Evolutionary conservation across 2,113 vertebrate species (phyloP).

Genomic region (Megaceryle torquata): DNA sequence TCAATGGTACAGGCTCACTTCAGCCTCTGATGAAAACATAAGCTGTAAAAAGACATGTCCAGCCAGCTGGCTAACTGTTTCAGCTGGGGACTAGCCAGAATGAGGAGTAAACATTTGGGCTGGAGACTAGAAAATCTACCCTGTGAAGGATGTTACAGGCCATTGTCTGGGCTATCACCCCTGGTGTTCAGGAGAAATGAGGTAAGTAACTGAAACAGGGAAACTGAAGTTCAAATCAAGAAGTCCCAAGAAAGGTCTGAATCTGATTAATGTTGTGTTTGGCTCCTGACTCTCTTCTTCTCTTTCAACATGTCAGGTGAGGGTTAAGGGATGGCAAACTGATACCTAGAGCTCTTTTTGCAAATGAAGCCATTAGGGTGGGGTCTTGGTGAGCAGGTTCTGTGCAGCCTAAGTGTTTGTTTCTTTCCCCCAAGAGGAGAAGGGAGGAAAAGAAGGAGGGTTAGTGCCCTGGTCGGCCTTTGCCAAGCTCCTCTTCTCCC

Average conservation of each 20-base stretch:
- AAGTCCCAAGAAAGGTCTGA: slow-evolving; percentile 3
- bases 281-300: background rate
- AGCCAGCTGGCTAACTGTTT: background rate
- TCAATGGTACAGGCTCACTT: background rate
- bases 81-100: background rate
- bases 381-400: background rate
- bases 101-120: background rate
- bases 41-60: background rate
- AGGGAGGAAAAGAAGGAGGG: background rate
- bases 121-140: background rate
- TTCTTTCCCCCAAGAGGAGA: background rate
- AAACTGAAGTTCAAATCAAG: background rate
- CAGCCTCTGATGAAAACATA: background rate
- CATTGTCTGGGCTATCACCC: background rate
- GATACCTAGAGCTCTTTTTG: background rate
- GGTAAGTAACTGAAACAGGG: background rate
- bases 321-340: background rate
- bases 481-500: background rate
- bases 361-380: background rate
- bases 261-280: slow-evolving; percentile 30
- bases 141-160: background rate
- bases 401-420: rapidly evolving
- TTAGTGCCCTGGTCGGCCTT: background rate
- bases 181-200: background rate
- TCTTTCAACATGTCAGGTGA: background rate